Base-by-base conservation (phyloP, 2,888 invertebrate species). In the Polydrusus tereticollis region DNA sequence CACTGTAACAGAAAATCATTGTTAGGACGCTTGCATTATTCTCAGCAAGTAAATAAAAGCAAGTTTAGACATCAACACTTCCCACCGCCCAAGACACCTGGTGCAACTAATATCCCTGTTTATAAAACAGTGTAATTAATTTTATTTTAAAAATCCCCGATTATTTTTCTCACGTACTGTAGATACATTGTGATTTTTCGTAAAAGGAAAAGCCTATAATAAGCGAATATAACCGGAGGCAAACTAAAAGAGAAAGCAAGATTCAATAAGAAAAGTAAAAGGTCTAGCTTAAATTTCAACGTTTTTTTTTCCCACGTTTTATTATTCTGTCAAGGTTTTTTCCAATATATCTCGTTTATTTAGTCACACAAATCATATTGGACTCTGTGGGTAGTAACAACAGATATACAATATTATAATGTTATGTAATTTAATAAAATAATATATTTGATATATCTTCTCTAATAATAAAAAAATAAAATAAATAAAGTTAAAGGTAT, bases 1-100 rank as follows among this genome's bases (percentile, higher is more conserved):
- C 99, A 87, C 99, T 99, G 57, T 26, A 73, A 75, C 7, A 59
- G 26, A 41, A 52, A 26, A 57, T n/a, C 2, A 10, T 36, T 36
- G n/a, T 36, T 36, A 36, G 36, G 1, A n/a, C n/a, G n/a, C n/a
- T n/a, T n/a, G n/a, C n/a, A n/a, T n/a, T n/a, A n/a, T n/a, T n/a
- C n/a, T n/a, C n/a, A n/a, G n/a, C n/a, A n/a, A n/a, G n/a, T n/a
- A n/a, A n/a, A n/a, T n/a, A n/a, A n/a, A n/a, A n/a, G n/a, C n/a
- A n/a, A n/a, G n/a, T n/a, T n/a, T n/a, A n/a, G n/a, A n/a, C n/a
- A n/a, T n/a, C n/a, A n/a, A n/a, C n/a, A n/a, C n/a, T n/a, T n/a
- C n/a, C n/a, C n/a, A n/a, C n/a, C n/a, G n/a, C n/a, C n/a, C n/a
- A n/a, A n/a, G n/a, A n/a, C n/a, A n/a, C n/a, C n/a, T n/a, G n/a